These are phyloP conservation scores for Volucella inanis DNA, from an alignment of 2,888 invertebrate genomes.

Conservation along the genomic window DNA sequence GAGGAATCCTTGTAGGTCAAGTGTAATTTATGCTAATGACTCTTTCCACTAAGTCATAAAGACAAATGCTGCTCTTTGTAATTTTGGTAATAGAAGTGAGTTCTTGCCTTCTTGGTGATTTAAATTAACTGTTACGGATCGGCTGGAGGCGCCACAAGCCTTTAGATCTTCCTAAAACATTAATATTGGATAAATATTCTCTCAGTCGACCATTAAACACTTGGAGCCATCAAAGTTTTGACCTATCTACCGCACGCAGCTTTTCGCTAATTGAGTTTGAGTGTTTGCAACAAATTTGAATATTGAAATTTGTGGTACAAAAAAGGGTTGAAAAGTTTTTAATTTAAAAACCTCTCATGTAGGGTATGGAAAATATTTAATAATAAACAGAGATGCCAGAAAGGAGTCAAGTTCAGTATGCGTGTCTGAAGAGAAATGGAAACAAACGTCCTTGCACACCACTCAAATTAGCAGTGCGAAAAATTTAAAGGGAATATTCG, in stretches of 20 bases:
- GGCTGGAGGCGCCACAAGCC: constrained; percentile 6
- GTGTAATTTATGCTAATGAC: constrained; percentile 74
- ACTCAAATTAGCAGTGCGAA: too few species aligned
- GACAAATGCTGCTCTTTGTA: constrained; percentile 10
- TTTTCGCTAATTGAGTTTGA: constrained; percentile 34
- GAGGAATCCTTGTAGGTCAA: constrained; percentile 60
- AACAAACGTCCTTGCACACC: constrained; percentile 8
- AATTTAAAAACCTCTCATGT: constrained; percentile 23
- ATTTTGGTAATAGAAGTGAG: constrained; percentile 39
- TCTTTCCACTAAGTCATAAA: constrained; percentile 48
- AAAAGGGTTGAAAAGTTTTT: background rate
- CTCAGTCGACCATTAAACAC: constrained; percentile 37
- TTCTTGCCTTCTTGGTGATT: constrained; percentile 54
- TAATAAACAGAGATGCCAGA: constrained; percentile 34
- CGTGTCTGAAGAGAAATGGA: background rate
- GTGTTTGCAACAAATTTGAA: constrained; percentile 32
- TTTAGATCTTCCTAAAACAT: background rate
- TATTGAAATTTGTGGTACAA: constrained; percentile 3
- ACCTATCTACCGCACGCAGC: constrained; percentile 18
- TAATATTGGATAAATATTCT: constrained; percentile 42
- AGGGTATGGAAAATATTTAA: constrained; percentile 40
- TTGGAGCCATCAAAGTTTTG: constrained; percentile 40
- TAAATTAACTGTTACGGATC: constrained; percentile 55
- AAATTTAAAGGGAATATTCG: constrained; percentile 7
- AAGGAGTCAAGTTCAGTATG: background rate